phyloP scores from a whole-genome alignment of 2,888 invertebrate species.

The Keiferia lycopersicella region DNA sequence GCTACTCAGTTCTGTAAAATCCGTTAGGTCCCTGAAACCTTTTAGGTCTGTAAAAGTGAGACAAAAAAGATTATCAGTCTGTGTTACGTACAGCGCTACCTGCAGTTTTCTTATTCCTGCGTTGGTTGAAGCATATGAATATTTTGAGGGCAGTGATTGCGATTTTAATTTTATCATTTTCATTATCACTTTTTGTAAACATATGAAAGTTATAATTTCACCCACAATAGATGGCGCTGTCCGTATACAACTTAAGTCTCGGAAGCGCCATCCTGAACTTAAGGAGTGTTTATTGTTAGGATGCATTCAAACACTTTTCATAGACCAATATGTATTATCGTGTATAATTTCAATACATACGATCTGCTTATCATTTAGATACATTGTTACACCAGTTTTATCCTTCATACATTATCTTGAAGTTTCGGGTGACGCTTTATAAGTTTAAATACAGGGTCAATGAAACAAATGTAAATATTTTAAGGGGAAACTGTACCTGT shows the following conservation, averaged over 20 bases:
- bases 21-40: constrained; percentile 47
- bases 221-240: constrained; percentile 71
- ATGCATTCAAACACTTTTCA: neutral
- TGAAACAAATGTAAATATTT: too few species aligned
- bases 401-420: constrained; percentile 11
- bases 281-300: neutral
- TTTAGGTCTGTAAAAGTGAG: constrained; percentile 42
- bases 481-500: neutral
- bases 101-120: constrained; percentile 39
- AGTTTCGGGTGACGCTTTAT: constrained; percentile 66
- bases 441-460: neutral
- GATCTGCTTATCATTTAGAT: neutral
- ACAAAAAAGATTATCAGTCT: constrained; percentile 35
- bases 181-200: constrained; percentile 30
- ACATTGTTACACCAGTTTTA: neutral
- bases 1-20: constrained; percentile 50
- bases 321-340: neutral
- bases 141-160: constrained; percentile 74
- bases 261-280: constrained; percentile 75
- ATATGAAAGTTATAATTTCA: constrained; percentile 28
- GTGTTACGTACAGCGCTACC: constrained; percentile 65
- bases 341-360: neutral
- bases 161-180: constrained; percentile 31
- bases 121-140: neutral
- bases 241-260: constrained; percentile 52